Evolutionary conservation across 2,888 invertebrate genomes (phyloP).

Genomic region (Peribatodes rhomboidaria): DNA sequence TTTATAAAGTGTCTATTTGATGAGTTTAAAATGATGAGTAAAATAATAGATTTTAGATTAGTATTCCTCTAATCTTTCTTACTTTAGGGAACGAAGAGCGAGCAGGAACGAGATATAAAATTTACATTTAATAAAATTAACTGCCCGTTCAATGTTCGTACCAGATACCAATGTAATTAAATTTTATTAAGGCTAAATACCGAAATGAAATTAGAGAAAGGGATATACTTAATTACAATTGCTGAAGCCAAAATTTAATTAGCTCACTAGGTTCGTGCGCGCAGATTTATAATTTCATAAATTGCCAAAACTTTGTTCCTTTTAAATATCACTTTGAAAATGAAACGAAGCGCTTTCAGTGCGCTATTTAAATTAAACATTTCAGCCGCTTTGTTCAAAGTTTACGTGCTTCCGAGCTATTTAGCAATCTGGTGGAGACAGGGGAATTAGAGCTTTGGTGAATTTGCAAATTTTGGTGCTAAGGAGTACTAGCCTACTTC

Average conservation of each 20-base stretch:
- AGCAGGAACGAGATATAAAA: neutral
- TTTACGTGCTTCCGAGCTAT: slow-evolving; percentile 32
- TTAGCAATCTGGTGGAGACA: slow-evolving; percentile 25
- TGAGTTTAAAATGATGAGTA: too few species aligned
- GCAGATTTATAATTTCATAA: slow-evolving; percentile 28
- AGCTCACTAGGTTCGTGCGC: slow-evolving; percentile 7
- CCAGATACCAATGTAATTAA: slow-evolving; percentile 15
- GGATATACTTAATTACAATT: slow-evolving; percentile 30
- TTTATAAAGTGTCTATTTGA: too few species aligned
- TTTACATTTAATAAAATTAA: neutral
- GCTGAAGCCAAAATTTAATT: slow-evolving; percentile 29
- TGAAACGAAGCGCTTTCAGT: slow-evolving; percentile 21
- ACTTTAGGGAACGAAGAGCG: too few species aligned
- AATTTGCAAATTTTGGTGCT: slow-evolving; percentile 20
- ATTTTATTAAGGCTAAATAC: slow-evolving; percentile 28
- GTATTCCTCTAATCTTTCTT: neutral
- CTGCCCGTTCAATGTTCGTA: neutral
- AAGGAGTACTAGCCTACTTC: neutral
- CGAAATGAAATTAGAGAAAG: slow-evolving; percentile 31
- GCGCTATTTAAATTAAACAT: slow-evolving; percentile 30
- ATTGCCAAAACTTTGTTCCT: slow-evolving; percentile 19
- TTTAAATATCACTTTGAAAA: slow-evolving; percentile 21
- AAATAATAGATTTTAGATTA: too few species aligned
- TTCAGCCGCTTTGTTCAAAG: slow-evolving; percentile 28
- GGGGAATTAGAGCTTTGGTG: slow-evolving; percentile 14